Evolutionary conservation across 2,888 invertebrate genomes (phyloP).

Genomic region (Ecliptopera silaceata): DNA sequence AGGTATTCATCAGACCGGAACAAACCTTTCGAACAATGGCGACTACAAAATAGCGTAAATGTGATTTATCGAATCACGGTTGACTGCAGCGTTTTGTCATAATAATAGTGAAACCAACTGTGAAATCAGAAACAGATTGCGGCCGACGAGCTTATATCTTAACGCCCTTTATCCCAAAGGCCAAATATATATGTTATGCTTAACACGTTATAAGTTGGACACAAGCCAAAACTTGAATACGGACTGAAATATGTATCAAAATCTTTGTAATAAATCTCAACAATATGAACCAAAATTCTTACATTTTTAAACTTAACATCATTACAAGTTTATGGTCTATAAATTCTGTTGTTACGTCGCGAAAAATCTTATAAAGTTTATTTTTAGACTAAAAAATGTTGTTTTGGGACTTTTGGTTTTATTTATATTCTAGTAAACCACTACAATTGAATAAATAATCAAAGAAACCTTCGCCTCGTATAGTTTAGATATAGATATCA

Average conservation of each 20-base stretch:
- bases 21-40: slow-evolving; percentile 6
- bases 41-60: slow-evolving; percentile 8
- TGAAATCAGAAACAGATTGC: slow-evolving; percentile 52
- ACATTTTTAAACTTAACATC: slow-evolving; percentile 6
- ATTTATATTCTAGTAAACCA: neutral
- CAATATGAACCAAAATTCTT: slow-evolving; percentile 4
- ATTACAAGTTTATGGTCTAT: slow-evolving; percentile 9
- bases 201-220: slow-evolving; percentile 33
- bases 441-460: neutral
- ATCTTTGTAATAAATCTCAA: slow-evolving; percentile 4
- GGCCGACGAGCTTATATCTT: slow-evolving; percentile 21
- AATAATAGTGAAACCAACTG: slow-evolving; percentile 48
- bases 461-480: neutral
- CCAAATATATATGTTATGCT: slow-evolving; percentile 29
- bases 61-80: slow-evolving; percentile 17
- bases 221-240: slow-evolving; percentile 27
- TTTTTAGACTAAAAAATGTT: neutral
- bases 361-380: neutral
- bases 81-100: slow-evolving; percentile 37
- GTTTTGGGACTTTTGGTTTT: neutral
- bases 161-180: slow-evolving; percentile 29
- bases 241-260: slow-evolving; percentile 13
- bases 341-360: neutral
- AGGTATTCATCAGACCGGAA: neutral
- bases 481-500: too few relatives aligned